Evolutionary conservation across 2,888 invertebrate species (phyloP).

Genomic region (Oligia latruncula): DNA sequence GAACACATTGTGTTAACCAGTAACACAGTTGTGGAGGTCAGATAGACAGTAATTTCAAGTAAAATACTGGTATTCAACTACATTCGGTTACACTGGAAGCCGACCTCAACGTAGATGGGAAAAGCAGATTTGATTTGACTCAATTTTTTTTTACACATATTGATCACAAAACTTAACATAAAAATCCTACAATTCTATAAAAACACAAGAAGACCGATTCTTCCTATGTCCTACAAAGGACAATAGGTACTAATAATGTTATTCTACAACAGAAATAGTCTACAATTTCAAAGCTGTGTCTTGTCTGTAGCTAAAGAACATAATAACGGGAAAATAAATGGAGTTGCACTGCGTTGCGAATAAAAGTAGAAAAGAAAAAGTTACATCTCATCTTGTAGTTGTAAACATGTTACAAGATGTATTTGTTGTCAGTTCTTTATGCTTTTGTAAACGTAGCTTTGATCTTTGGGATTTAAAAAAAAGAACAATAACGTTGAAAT

Average conservation of each 20-base stretch:
- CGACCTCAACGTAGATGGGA: background rate
- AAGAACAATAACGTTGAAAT: background rate
- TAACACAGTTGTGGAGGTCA: background rate
- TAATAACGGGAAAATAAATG: constrained; percentile 33
- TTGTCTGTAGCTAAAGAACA: constrained; percentile 19
- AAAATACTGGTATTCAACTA: background rate
- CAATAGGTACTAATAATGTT: constrained; percentile 2
- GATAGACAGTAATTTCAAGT: background rate
- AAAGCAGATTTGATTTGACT: too few species aligned
- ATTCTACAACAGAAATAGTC: constrained; percentile 23
- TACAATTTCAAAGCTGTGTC: constrained; percentile 28
- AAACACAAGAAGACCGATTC: background rate
- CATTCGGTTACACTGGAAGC: background rate
- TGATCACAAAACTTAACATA: background rate
- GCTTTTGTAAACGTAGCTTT: background rate
- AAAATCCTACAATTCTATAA: background rate
- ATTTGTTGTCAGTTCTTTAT: background rate
- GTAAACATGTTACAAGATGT: background rate
- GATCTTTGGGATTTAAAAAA: background rate
- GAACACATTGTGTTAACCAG: background rate
- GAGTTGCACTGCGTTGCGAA: constrained; percentile 23
- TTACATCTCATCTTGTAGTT: constrained; percentile 13
- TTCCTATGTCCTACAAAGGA: background rate
- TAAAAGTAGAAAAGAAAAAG: constrained; percentile 25
- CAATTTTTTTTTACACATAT: too few species aligned